Conservation (phyloP, 2,888 invertebrate genomes). For the Hanleya hanleyi region DNA sequence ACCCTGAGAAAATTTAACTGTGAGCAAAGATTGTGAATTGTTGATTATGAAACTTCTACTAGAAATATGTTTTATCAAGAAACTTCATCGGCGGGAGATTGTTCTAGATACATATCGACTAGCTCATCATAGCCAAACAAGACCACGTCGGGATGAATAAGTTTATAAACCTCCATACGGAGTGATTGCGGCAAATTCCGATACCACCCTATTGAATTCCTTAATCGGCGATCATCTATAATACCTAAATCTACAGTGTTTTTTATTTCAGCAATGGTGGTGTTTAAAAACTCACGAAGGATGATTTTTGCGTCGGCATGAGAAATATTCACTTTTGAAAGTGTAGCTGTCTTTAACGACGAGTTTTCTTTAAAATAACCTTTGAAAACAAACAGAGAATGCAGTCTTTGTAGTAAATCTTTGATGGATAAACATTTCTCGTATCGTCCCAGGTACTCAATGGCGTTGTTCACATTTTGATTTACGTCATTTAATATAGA, state of each 20-base stretch:
- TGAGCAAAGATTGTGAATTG: no score
- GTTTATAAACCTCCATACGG: background rate
- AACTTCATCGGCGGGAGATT: no score
- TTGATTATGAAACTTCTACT: no score
- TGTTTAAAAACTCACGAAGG: background rate
- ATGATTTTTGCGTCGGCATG: background rate
- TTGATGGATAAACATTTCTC: background rate
- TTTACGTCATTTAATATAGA: background rate
- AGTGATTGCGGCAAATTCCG: background rate
- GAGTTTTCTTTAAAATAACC: background rate
- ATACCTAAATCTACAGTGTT: background rate
- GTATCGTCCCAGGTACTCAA: background rate
- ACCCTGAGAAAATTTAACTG: no score
- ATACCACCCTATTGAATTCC: background rate
- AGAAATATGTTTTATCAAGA: no score
- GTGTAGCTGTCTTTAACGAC: background rate
- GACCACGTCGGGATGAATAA: background rate
- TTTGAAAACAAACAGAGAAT: background rate
- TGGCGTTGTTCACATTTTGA: background rate
- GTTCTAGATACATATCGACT: no score
- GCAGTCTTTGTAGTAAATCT: background rate
- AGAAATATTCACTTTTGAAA: background rate
- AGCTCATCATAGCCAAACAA: conserved; percentile 6
- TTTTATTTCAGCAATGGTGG: background rate
- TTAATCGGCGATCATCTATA: background rate